phyloP scores from a whole-genome alignment of 2,113 vertebrate species.

The Triplophysa dalaica region DNA sequence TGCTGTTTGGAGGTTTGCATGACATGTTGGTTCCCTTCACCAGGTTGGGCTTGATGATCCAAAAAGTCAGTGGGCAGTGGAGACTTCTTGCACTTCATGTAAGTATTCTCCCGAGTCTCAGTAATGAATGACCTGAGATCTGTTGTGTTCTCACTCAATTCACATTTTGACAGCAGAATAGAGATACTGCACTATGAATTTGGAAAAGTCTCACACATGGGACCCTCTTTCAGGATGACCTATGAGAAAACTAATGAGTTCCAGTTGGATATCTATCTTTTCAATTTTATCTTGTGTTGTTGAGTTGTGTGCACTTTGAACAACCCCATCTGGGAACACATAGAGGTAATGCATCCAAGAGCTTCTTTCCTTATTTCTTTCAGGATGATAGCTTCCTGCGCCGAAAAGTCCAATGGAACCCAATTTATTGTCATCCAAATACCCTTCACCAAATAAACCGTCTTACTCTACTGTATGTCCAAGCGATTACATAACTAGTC shows the following conservation, averaged over 20 bases:
- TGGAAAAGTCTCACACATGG: not conserved
- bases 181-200: not conserved
- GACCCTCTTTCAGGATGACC: slow-evolving; percentile 20
- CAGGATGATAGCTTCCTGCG: not conserved
- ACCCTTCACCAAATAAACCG: slow-evolving; percentile 10
- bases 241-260: slow-evolving; percentile 41
- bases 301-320: slow-evolving; percentile 35
- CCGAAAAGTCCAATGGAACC: not conserved
- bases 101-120: not conserved
- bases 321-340: slow-evolving; percentile 35
- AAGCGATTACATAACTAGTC: slow-evolving; percentile 45
- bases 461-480: slow-evolving; percentile 22
- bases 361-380: not conserved
- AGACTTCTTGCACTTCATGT: not conserved
- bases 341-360: slow-evolving; percentile 26
- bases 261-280: slow-evolving; percentile 28
- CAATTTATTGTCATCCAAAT: slow-evolving; percentile 26
- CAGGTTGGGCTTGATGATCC: not conserved
- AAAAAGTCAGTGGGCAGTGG: not conserved
- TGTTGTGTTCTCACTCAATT: slow-evolving; percentile 21
- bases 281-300: slow-evolving; percentile 26
- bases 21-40: not conserved
- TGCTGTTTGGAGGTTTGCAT: slow-evolving; percentile 41
- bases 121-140: slow-evolving; percentile 8
- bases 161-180: slow-evolving; percentile 3